A percentile compares a stretch with the other conserved stretches of the same genome.
Evolutionary conservation across 2,888 invertebrate species (phyloP).

Genomic region (Scaptomyza reducta): DNA sequence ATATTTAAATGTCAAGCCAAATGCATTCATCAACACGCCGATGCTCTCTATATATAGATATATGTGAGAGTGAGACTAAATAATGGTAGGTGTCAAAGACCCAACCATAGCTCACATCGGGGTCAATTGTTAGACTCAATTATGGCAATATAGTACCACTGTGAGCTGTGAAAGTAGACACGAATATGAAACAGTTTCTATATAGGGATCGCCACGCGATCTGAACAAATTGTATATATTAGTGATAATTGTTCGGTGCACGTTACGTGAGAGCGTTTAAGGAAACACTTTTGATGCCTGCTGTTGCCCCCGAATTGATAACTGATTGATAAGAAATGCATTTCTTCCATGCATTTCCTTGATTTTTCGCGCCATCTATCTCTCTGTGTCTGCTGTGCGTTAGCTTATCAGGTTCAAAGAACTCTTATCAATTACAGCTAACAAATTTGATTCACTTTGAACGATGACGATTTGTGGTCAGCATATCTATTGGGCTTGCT

Average conservation of each 20-base stretch:
- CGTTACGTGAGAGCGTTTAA: conserved; percentile 33
- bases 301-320: conserved; percentile 2
- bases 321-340: conserved; percentile 35
- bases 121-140: conserved; percentile 80
- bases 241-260: conserved; percentile 41
- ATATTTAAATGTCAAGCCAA: conserved; percentile 12
- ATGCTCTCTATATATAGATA: conserved; percentile 30
- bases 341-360: conserved; percentile 27
- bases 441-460: conserved; percentile 18
- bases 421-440: conserved; percentile 62
- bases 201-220: conserved; percentile 30
- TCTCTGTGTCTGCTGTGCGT: background rate
- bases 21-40: conserved; percentile 58
- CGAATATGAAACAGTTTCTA: conserved; percentile 1
- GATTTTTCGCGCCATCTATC: conserved; percentile 10
- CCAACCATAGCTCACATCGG: conserved; percentile 68
- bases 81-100: conserved; percentile 73
- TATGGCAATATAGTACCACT: conserved; percentile 66
- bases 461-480: conserved; percentile 9
- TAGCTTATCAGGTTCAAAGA: conserved; percentile 52
- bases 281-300: conserved; percentile 28
- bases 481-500: conserved; percentile 20
- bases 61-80: conserved; percentile 32
- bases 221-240: conserved; percentile 32
- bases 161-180: conserved; percentile 35